Conservation (phyloP, 2,797 vertebrate species). For the Natrix natrix region DNA sequence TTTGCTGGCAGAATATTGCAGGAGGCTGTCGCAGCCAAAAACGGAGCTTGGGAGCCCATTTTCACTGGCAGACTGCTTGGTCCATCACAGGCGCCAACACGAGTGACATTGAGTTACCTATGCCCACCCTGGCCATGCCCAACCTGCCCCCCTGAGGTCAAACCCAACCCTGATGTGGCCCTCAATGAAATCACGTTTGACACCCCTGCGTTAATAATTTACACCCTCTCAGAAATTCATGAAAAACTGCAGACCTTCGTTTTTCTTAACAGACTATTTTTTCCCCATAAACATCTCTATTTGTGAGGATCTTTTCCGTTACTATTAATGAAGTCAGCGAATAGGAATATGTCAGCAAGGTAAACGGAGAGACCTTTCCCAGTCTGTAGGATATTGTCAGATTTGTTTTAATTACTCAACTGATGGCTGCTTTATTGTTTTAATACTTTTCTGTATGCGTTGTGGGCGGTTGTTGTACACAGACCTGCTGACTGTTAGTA, state of each 20-base stretch:
- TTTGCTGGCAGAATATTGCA: too few relatives aligned
- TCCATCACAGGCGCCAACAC: too few relatives aligned
- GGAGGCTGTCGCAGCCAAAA: too few relatives aligned
- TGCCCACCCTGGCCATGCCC: too few relatives aligned
- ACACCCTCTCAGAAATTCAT: constrained; percentile 7
- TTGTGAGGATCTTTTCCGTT: neutral
- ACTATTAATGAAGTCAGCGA: constrained; percentile 1
- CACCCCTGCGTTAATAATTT: constrained; percentile 17
- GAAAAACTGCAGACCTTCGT: neutral
- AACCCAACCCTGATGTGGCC: too few relatives aligned
- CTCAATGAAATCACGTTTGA: too few relatives aligned
- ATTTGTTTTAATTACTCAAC: neutral
- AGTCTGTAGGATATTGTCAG: neutral
- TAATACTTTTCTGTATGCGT: neutral
- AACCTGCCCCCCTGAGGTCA: too few relatives aligned
- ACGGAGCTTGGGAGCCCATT: too few relatives aligned
- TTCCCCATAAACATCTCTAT: neutral
- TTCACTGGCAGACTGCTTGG: too few relatives aligned
- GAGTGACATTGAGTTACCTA: too few relatives aligned
- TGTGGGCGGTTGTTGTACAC: neutral
- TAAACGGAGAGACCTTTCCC: neutral
- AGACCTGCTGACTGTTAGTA: neutral
- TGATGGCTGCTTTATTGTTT: neutral
- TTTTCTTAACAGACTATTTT: neutral
- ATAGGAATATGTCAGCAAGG: neutral